These are phyloP conservation scores for Pampusana beccarii DNA, from an alignment of 2,113 vertebrate species.

Conservation along the genomic window DNA sequence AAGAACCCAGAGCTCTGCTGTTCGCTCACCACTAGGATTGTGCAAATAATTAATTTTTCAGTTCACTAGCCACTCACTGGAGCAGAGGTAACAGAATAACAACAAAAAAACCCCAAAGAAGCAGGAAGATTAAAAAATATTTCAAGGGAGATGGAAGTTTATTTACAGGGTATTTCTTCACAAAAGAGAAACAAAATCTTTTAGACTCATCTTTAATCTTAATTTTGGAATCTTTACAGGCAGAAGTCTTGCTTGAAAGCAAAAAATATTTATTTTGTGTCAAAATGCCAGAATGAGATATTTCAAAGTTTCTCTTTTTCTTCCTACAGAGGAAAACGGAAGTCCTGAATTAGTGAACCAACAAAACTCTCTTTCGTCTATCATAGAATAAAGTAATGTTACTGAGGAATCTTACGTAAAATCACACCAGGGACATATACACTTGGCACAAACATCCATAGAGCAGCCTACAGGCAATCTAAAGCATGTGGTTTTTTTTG, in stretches of 20 bases:
- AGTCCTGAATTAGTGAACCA: background rate
- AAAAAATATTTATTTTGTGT: background rate
- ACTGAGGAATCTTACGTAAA: background rate
- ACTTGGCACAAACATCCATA: background rate
- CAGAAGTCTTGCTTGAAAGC: background rate
- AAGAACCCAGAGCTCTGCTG: background rate
- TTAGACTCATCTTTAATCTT: background rate
- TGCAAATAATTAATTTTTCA: conserved; percentile 38
- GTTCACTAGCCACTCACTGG: background rate
- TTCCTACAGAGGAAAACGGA: background rate
- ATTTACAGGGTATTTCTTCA: background rate
- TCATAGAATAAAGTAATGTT: background rate
- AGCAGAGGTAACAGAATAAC: background rate
- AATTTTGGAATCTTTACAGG: background rate
- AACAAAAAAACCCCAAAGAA: background rate
- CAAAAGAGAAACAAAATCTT: background rate
- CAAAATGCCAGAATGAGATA: background rate
- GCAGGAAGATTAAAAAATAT: background rate
- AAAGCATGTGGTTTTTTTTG: background rate
- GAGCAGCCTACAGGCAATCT: background rate
- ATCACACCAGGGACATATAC: background rate
- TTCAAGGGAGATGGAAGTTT: background rate
- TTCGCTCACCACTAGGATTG: background rate
- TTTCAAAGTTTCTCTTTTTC: background rate
- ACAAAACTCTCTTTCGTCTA: background rate